Evolutionary conservation across 2,113 vertebrate genomes (phyloP).

Genomic region (Prunella himalayana): DNA sequence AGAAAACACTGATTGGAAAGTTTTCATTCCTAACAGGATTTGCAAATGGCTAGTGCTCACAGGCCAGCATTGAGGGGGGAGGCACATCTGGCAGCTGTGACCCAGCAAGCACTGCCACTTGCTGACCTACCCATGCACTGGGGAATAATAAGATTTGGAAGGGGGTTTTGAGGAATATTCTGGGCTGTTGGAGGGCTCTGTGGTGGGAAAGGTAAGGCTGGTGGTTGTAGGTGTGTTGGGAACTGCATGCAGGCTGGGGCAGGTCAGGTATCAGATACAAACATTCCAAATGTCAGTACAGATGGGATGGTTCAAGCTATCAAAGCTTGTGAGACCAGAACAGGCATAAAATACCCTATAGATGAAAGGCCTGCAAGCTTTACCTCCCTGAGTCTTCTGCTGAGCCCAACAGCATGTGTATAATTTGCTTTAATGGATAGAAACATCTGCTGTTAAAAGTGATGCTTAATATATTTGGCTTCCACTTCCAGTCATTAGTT

Average conservation of each 20-base stretch:
- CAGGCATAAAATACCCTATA: not conserved
- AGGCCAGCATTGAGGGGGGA: not conserved
- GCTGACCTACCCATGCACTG: not conserved
- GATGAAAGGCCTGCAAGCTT: not conserved
- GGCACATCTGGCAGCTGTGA: not conserved
- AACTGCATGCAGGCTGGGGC: accelerated
- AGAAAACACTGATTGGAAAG: not conserved
- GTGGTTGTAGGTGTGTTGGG: accelerated
- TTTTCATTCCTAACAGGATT: not conserved
- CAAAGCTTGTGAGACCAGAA: not conserved
- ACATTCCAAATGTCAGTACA: not conserved
- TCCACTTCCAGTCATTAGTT: constrained; percentile 55
- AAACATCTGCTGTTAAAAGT: constrained; percentile 68
- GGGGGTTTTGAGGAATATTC: not conserved
- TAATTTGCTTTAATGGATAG: constrained; percentile 51
- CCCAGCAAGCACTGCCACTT: accelerated
- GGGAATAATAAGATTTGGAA: not conserved
- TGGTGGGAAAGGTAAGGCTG: not conserved
- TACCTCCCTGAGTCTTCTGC: constrained; percentile 1
- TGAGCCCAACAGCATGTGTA: constrained; percentile 33
- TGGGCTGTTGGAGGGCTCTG: not conserved
- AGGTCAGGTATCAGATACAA: not conserved
- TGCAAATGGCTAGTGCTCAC: not conserved
- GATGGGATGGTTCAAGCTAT: not conserved
- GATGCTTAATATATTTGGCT: constrained; percentile 62